Evolutionary conservation across 2,113 vertebrate genomes (phyloP), one percentile per base, ranked within the genome.

Genomic region (Planiliza haematocheilus): DNA sequence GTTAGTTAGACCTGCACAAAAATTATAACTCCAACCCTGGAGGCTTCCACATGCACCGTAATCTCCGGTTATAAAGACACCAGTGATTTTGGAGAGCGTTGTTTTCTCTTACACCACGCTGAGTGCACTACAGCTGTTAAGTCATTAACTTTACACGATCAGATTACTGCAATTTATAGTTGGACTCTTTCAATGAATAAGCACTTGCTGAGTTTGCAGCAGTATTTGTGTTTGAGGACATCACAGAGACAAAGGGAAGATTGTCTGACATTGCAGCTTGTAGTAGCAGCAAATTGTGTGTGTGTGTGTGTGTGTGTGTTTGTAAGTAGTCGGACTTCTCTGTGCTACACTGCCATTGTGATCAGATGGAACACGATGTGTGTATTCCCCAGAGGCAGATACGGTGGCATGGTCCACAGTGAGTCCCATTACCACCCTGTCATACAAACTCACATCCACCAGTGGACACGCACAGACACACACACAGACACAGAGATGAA

Each of bases 401-500:
- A 80, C 73, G 53, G 78, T 72, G 74, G 57, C 62, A 67, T 46
- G 58, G 82, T 71, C 82, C 62, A 78, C 70, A 86, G 72, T 86
- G 79, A 91, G 84, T 78, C 81, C 87, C 79, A 94, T 94, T 94
- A 93, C 91, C 90, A 82, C 74, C 81, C 72, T 93, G 91, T 94
- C 93, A 93, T 60, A 89, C 87, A 77, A 65, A 61, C 62, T 91
- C 66, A 80, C 67, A 62, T 79, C 81, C 69, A 68, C 66, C 42
- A 17, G 12, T 43, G 57, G n/a, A 58, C n/a, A n/a, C n/a, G n/a
- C n/a, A n/a, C 66, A 5, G 24, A 60, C 56, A 58, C 53, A 68
- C 68, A 63, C 65, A 58, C 11, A 3, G 9, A 20, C 30, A 24
- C 14, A 11, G 7, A 38, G 14, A 46, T 1, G 43, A 48, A n/a